Conservation (phyloP, 2,797 vertebrate species). For the Alectoris magna region DNA sequence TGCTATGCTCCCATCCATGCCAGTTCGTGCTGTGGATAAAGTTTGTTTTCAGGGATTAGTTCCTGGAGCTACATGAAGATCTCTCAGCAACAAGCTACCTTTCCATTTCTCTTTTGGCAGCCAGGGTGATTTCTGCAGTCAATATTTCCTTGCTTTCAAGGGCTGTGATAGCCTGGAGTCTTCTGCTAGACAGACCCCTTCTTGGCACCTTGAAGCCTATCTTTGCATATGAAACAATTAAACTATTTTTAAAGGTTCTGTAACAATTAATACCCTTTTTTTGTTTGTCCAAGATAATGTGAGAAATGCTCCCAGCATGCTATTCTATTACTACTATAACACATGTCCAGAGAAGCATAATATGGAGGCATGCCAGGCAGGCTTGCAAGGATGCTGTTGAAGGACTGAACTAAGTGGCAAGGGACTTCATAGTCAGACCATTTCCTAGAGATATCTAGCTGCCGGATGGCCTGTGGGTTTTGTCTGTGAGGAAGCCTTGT, state of each 20-base stretch:
- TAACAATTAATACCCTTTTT: background rate
- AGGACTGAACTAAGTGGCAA: background rate
- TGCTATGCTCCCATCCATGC: accelerated
- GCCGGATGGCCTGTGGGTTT: background rate
- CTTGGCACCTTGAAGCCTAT: background rate
- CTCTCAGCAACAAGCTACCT: background rate
- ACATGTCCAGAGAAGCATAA: background rate
- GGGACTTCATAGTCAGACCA: background rate
- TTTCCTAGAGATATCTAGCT: background rate
- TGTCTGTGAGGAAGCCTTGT: background rate
- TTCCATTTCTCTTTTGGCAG: background rate
- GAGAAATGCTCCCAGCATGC: background rate
- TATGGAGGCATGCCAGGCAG: background rate
- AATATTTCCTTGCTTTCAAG: background rate
- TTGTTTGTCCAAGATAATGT: background rate
- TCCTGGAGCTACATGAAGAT: background rate
- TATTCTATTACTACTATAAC: background rate
- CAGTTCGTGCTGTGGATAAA: background rate
- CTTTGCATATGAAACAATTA: background rate
- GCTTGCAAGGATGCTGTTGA: background rate
- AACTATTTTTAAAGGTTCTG: background rate
- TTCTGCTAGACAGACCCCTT: background rate
- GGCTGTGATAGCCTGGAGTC: background rate
- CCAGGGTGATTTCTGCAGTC: background rate
- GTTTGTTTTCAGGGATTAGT: background rate